phyloP scores from a whole-genome alignment of 2,888 invertebrate genomes.

The Melolontha melolontha region DNA sequence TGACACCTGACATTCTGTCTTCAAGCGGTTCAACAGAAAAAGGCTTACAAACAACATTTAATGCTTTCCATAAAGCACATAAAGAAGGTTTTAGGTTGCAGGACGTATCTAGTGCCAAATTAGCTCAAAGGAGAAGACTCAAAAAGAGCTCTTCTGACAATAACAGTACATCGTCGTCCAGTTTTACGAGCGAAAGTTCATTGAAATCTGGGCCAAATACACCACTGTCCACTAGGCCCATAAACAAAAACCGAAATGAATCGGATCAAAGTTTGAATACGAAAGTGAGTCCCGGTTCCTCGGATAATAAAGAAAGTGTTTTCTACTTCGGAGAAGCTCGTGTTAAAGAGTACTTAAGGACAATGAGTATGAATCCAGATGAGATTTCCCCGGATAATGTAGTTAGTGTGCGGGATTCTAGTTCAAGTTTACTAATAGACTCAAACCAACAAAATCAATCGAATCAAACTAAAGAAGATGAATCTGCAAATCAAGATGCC shows the following conservation, averaged over 20 bases:
- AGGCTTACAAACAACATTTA: slow-evolving; percentile 73
- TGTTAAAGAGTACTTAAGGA: slow-evolving; percentile 67
- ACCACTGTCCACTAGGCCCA: slow-evolving; percentile 45
- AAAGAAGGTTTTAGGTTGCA: slow-evolving; percentile 79
- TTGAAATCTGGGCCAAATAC: slow-evolving; percentile 58
- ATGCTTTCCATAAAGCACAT: slow-evolving; percentile 77
- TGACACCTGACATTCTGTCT: slow-evolving; percentile 73
- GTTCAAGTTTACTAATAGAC: slow-evolving; percentile 44
- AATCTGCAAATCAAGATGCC: slow-evolving; percentile 41
- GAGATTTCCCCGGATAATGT: slow-evolving; percentile 48
- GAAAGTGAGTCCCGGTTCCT: slow-evolving; percentile 48
- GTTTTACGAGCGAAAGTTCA: slow-evolving; percentile 63
- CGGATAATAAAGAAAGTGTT: slow-evolving; percentile 58
- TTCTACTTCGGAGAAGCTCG: slow-evolving; percentile 67
- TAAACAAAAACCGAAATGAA: slow-evolving; percentile 48
- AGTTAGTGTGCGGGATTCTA: slow-evolving; percentile 48
- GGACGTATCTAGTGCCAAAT: slow-evolving; percentile 77
- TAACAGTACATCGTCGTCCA: slow-evolving; percentile 61
- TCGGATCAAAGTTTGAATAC: slow-evolving; percentile 45
- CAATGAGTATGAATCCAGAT: slow-evolving; percentile 59
- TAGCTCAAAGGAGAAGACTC: slow-evolving; percentile 76
- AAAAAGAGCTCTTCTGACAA: slow-evolving; percentile 69
- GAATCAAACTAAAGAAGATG: slow-evolving; percentile 17
- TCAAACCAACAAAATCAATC: slow-evolving; percentile 11
- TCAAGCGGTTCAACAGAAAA: slow-evolving; percentile 67